A percentile compares a stretch with the other conserved stretches of the same genome.
Evolutionary conservation across 1,140 invertebrate genomes (phyloP).

Genomic region (Diorhabda sublineata): DNA sequence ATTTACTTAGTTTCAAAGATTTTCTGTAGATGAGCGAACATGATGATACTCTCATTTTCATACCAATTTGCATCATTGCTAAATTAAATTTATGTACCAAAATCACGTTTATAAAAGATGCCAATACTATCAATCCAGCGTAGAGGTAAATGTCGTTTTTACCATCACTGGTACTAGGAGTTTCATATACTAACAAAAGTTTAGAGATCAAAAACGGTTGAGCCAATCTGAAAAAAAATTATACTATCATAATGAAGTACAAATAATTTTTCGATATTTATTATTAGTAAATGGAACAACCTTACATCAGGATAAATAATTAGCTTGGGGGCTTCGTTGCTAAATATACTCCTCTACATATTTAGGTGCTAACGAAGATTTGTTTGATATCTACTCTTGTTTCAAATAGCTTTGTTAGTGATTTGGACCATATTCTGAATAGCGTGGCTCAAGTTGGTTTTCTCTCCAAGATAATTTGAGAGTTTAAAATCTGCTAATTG

Average conservation of each 20-base stretch:
- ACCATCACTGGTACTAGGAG: slow-evolving; percentile 17
- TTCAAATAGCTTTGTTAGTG: too few species aligned
- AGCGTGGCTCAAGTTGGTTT: too few species aligned
- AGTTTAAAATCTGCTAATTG: too few species aligned
- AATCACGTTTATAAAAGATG: slow-evolving; percentile 58
- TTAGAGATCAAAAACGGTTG: slow-evolving; percentile 27
- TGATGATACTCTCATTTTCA: slow-evolving; percentile 76
- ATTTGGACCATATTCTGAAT: too few species aligned
- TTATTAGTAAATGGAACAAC: too few species aligned
- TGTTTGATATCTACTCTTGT: too few species aligned
- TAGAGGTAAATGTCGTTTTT: slow-evolving; percentile 60
- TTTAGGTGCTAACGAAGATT: too few species aligned
- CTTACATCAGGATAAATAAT: too few species aligned
- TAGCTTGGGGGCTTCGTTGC: too few species aligned
- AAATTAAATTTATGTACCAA: slow-evolving; percentile 77
- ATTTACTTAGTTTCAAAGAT: slow-evolving; percentile 65
- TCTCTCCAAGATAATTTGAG: too few species aligned
- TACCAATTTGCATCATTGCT: slow-evolving; percentile 67
- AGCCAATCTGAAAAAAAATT: slow-evolving; percentile 49
- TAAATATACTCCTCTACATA: too few species aligned
- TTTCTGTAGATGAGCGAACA: slow-evolving; percentile 81
- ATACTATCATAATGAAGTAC: neutral
- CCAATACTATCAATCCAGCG: slow-evolving; percentile 65
- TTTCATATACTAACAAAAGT: slow-evolving; percentile 24
- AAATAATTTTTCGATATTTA: too few species aligned